Conservation (phyloP, 2,888 invertebrate species). For the Sinopyrophorus schimmeli region DNA sequence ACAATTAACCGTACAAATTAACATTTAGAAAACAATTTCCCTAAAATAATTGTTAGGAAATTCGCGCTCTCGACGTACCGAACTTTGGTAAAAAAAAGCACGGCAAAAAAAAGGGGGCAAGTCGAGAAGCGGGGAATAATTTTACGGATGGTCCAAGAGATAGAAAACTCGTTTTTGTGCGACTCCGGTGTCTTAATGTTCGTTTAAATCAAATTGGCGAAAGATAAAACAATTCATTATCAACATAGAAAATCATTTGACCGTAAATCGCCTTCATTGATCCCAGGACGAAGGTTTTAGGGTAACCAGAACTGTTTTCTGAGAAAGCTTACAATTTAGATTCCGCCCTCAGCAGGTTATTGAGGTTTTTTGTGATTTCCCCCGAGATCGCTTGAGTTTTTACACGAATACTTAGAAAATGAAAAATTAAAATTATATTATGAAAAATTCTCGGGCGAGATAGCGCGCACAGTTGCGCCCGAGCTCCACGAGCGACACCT, state of each 20-base stretch:
- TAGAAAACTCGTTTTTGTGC: slow-evolving; percentile 5
- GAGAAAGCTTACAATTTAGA: slow-evolving; percentile 37
- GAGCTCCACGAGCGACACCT: no score
- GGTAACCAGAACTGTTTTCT: slow-evolving; percentile 32
- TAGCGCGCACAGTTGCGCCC: no score
- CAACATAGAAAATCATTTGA: slow-evolving; percentile 43
- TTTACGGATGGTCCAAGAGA: no score
- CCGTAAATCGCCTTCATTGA: slow-evolving; percentile 40
- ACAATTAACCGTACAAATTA: no score
- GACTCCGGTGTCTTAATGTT: no score
- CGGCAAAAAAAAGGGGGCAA: no score
- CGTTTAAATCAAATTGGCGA: slow-evolving; percentile 18
- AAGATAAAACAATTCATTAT: slow-evolving; percentile 26
- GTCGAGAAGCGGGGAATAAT: no score
- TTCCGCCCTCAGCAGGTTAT: slow-evolving; percentile 38
- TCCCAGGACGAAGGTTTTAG: slow-evolving; percentile 37
- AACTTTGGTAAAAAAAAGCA: no score
- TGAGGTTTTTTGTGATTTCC: slow-evolving; percentile 42
- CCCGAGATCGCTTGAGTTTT: slow-evolving; percentile 34
- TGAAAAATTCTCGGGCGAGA: no score
- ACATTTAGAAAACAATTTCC: no score
- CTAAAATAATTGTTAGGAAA: no score
- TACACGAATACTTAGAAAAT: slow-evolving; percentile 37
- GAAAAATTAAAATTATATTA: slow-evolving; percentile 37
- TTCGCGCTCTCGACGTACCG: no score